A percentile compares a stretch with the other conserved stretches of the same genome.
Conservation (phyloP, 2,888 invertebrate species). For the Peribatodes rhomboidaria region DNA sequence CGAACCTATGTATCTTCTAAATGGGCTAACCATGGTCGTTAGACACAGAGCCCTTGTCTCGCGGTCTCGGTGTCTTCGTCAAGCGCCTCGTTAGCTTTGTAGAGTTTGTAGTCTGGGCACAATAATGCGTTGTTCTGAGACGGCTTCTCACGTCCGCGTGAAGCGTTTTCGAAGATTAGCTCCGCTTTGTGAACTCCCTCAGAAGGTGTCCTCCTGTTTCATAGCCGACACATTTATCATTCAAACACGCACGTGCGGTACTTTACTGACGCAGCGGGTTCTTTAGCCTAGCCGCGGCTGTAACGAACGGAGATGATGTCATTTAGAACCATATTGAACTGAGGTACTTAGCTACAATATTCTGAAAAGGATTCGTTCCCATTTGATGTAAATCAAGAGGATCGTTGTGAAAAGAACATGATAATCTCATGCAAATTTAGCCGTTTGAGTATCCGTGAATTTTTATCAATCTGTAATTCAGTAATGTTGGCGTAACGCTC, state of each 20-base stretch:
- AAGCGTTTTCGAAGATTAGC: conserved; percentile 66
- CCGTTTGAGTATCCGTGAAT: conserved; percentile 16
- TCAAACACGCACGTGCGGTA: conserved; percentile 56
- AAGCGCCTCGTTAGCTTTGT: conserved; percentile 53
- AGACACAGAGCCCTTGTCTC: conserved; percentile 39
- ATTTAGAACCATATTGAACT: conserved; percentile 38
- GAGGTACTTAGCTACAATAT: conserved; percentile 26
- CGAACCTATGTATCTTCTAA: conserved; percentile 20
- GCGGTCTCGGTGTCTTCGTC: conserved; percentile 39
- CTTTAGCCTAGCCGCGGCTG: conserved; percentile 41
- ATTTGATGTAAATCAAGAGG: conserved; percentile 38
- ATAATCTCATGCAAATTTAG: conserved; percentile 10
- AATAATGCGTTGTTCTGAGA: conserved; percentile 65
- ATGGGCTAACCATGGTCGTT: conserved; percentile 32
- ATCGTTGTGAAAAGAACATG: conserved; percentile 13
- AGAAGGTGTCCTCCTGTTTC: conserved; percentile 62
- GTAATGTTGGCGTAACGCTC: conserved; percentile 34
- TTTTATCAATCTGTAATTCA: conserved; percentile 30
- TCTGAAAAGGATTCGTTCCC: conserved; percentile 32
- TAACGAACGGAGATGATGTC: conserved; percentile 45
- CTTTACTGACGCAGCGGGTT: conserved; percentile 33
- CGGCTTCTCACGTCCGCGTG: conserved; percentile 60
- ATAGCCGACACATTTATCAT: conserved; percentile 63
- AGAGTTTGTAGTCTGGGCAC: conserved; percentile 55
- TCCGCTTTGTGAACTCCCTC: conserved; percentile 58